These are phyloP conservation scores for Lophius piscatorius DNA, from an alignment of 2,113 vertebrate genomes.

Conservation along the genomic window DNA sequence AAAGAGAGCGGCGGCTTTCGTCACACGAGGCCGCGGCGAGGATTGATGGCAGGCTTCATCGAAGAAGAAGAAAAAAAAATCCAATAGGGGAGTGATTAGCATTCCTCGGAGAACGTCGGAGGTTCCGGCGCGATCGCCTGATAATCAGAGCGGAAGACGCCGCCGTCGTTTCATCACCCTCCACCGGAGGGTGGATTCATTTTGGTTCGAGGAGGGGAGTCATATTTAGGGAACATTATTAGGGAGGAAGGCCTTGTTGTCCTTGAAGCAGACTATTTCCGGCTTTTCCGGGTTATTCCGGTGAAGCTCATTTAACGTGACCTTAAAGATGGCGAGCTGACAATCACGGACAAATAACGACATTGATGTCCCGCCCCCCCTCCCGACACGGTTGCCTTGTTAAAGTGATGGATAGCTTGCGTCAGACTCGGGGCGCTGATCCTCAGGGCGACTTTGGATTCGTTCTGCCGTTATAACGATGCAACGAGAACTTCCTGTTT, in stretches of 20 bases:
- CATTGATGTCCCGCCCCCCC: conserved; percentile 8
- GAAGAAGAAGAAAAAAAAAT: too few relatives aligned
- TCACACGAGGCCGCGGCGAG: conserved; percentile 47
- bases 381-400: conserved; percentile 10
- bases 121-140: conserved; percentile 55
- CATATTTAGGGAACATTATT: conserved; percentile 33
- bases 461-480: background rate
- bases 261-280: too few relatives aligned
- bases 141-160: conserved; percentile 56
- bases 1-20: conserved; percentile 62
- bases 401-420: conserved; percentile 34
- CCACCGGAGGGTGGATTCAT: conserved; percentile 50
- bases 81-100: conserved; percentile 70
- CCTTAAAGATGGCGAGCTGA: conserved; percentile 9
- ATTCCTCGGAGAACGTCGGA: conserved; percentile 57
- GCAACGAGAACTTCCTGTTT: background rate
- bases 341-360: conserved; percentile 18
- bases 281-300: too few relatives aligned
- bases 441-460: background rate
- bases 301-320: conserved; percentile 27
- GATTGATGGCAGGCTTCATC: conserved; percentile 74
- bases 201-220: conserved; percentile 16
- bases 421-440: conserved; percentile 16
- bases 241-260: conserved; percentile 34
- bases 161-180: conserved; percentile 52